A percentile compares a stretch with the other conserved stretches of the same genome.
Evolutionary conservation across 2,888 invertebrate species (phyloP).

Genomic region (Synergus japonicus): DNA sequence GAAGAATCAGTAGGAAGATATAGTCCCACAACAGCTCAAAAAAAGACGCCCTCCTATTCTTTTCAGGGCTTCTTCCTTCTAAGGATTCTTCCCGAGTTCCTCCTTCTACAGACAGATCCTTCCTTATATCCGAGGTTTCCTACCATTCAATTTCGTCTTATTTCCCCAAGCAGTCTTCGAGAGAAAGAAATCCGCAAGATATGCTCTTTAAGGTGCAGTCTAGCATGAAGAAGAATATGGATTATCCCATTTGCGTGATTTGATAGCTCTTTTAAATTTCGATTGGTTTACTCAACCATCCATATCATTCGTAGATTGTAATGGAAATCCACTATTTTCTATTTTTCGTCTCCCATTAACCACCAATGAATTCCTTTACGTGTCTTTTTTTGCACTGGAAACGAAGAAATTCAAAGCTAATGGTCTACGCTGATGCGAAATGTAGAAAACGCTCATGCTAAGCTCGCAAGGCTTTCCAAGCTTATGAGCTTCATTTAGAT

Average conservation of each 20-base stretch:
- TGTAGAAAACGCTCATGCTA: neutral
- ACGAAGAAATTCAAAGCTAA: neutral
- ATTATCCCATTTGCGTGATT: constrained; percentile 32
- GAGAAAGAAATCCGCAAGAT: neutral
- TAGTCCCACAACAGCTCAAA: neutral
- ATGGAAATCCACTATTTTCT: neutral
- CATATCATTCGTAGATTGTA: neutral
- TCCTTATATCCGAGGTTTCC: neutral
- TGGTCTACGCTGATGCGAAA: constrained; percentile 1
- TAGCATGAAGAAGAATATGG: constrained; percentile 17
- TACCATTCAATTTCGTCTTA: neutral
- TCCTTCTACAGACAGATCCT: neutral
- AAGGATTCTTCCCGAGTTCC: neutral
- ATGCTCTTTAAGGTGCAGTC: constrained; percentile 8
- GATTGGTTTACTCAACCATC: constrained; percentile 9
- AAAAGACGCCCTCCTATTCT: neutral
- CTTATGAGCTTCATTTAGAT: constrained; percentile 31
- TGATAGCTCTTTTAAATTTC: constrained; percentile 11
- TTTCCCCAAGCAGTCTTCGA: neutral
- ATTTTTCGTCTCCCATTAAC: neutral
- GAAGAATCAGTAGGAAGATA: neutral
- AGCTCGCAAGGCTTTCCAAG: neutral
- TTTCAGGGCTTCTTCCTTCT: neutral
- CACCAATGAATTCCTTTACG: neutral
- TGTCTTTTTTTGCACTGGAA: neutral